Evolutionary conservation across 2,113 vertebrate species (phyloP), one percentile per base, ranked within the genome.

Genomic region (Eolophus roseicapilla): DNA sequence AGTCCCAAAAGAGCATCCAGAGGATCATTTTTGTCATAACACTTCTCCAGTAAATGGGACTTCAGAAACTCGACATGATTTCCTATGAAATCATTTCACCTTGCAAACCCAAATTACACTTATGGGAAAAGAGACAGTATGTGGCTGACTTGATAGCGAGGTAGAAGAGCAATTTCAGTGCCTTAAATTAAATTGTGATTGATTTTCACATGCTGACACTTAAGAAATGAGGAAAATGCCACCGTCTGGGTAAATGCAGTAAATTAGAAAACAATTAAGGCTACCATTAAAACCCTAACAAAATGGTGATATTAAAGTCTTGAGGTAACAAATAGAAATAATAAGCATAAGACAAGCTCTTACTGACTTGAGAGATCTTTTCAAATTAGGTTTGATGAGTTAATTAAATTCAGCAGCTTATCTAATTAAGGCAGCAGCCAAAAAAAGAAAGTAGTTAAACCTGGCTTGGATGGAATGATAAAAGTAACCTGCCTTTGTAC

Each of bases 371-470:
- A 94, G 79, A 90, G 59, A 86, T 86, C 65, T 93, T 95, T 95
- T 55, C 59, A 94, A 93, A 93, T 95, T 88, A 93, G 21, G 35
- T 93, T 95, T 97, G 91, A 97, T 93, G 68, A 97, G 73, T 94
- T 96, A 96, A 97, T 97, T 97, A 94, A 94, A 95, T 96, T 90
- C 79, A 91, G 50, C 62, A 82, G 28, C 65, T 94, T 83, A 95
- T 89, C 80, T 92, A 92, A 97, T 95, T 94, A 95, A 88, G 78
- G n/a, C 77, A 95, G 83, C 69, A 90, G 60, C 24, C 35, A 88
- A 78, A 92, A 88, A 85, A 76, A 75, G 70, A 75, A 80, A 67
- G 55, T 21, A 78, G 63, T 74, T 91, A 83, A 95, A 93, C 90
- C 81, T 94, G 83, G 33, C 64, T 94, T 89, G 94, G 92, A 90